Conservation (phyloP, 2,888 invertebrate species). For the Drosophila villosipedis region DNA sequence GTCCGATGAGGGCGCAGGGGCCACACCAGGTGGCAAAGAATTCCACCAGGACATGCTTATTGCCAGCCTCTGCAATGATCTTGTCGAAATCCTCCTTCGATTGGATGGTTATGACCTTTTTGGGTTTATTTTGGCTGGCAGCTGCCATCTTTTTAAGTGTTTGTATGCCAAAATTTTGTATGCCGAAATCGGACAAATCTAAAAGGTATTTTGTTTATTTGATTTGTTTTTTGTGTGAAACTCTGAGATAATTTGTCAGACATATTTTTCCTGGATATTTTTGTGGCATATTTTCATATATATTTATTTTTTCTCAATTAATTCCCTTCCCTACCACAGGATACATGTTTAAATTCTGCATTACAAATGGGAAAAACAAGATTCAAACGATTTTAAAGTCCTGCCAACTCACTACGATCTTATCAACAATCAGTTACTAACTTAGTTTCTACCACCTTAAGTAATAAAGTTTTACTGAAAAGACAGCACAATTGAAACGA, state of each 20-base stretch:
- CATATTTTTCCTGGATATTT: slow-evolving; percentile 4
- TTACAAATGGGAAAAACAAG: not conserved
- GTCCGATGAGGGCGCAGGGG: slow-evolving; percentile 94
- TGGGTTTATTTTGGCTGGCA: slow-evolving; percentile 26
- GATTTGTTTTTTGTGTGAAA: not conserved
- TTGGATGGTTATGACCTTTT: slow-evolving; percentile 58
- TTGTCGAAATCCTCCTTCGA: slow-evolving; percentile 61
- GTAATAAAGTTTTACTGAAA: slow-evolving; percentile 18
- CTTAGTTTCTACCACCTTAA: not conserved
- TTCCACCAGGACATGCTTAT: slow-evolving; percentile 88
- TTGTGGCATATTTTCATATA: not conserved
- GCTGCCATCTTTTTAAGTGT: slow-evolving; percentile 48
- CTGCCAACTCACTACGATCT: not conserved
- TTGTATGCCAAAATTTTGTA: slow-evolving; percentile 31
- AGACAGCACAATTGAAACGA: slow-evolving; percentile 1
- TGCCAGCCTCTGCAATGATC: slow-evolving; percentile 57
- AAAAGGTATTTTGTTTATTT: not conserved
- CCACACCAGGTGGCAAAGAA: slow-evolving; percentile 97
- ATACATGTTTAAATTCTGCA: not conserved
- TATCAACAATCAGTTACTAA: not conserved
- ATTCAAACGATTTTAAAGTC: not conserved
- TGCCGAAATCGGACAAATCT: slow-evolving; percentile 15
- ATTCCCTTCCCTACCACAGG: not conserved
- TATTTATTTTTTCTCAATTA: not conserved
- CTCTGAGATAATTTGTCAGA: slow-evolving; percentile 15